phyloP scores from a whole-genome alignment of 2,888 invertebrate species.

The Hydrotaea diabolus region DNA sequence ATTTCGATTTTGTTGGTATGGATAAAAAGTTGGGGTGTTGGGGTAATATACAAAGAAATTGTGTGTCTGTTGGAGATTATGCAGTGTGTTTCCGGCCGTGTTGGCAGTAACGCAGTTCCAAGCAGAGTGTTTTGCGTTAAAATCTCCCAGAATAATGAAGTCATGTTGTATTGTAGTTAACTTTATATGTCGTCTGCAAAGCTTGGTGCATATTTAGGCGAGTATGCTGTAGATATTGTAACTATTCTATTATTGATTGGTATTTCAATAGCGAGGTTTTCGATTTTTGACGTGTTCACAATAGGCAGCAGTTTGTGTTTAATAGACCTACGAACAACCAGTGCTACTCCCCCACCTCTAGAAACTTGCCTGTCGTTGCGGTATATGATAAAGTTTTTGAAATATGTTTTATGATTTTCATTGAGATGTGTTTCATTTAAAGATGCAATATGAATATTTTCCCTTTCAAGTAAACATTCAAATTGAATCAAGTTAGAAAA shows the following conservation, averaged over 20 bases:
- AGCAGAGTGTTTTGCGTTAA: neutral
- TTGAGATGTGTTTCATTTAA: conserved; percentile 2
- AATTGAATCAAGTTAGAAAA: conserved; percentile 31
- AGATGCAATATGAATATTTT: conserved; percentile 7
- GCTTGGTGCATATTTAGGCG: neutral
- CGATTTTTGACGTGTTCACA: neutral
- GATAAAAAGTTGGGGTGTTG: neutral
- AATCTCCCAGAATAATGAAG: neutral
- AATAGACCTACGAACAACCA: neutral
- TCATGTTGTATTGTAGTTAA: no score
- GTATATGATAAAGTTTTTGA: neutral
- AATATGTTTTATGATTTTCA: neutral
- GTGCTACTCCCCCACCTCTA: neutral
- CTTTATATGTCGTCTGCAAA: no score
- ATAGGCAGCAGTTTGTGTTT: neutral
- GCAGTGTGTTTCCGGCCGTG: neutral
- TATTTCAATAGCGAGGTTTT: conserved; percentile 8
- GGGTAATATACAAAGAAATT: neutral
- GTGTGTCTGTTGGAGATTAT: neutral
- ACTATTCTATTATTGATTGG: neutral
- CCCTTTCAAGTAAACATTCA: conserved; percentile 14
- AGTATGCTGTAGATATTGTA: neutral
- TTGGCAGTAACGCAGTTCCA: neutral
- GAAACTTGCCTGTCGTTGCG: neutral
- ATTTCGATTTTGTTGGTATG: neutral